phyloP scores from a whole-genome alignment of 2,888 invertebrate genomes.

The Idaea straminata region DNA sequence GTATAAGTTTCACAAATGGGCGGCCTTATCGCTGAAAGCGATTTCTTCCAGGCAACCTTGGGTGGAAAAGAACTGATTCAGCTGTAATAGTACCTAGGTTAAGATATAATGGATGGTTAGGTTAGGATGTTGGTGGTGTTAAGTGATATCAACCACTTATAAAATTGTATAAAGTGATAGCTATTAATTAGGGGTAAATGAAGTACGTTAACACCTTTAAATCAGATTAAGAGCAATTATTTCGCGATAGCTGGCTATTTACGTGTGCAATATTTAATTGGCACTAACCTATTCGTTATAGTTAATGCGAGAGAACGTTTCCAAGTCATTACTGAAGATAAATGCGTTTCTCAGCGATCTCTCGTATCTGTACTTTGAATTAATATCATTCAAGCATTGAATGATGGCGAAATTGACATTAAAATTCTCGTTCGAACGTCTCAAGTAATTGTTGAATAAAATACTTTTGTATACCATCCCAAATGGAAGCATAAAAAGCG shows the following conservation, averaged over 20 bases:
- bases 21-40: too few relatives aligned
- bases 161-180: not conserved
- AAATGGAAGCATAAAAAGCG: slow-evolving; percentile 73
- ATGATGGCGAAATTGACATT: slow-evolving; percentile 78
- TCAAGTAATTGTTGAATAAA: slow-evolving; percentile 79
- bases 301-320: slow-evolving; percentile 62
- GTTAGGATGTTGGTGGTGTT: too few relatives aligned
- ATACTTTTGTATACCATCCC: slow-evolving; percentile 76
- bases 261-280: slow-evolving; percentile 69
- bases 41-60: too few relatives aligned
- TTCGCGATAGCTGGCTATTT: slow-evolving; percentile 54
- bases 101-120: too few relatives aligned
- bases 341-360: slow-evolving; percentile 51
- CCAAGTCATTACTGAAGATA: slow-evolving; percentile 71
- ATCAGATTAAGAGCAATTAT: slow-evolving; percentile 53
- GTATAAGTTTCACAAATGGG: too few relatives aligned
- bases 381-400: slow-evolving; percentile 73
- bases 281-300: slow-evolving; percentile 61
- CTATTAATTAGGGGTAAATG: slow-evolving; percentile 21
- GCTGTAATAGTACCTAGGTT: too few relatives aligned
- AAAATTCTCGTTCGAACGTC: slow-evolving; percentile 74
- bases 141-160: too few relatives aligned
- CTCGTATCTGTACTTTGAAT: slow-evolving; percentile 62
- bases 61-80: too few relatives aligned
- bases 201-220: slow-evolving; percentile 26